Conservation (phyloP, 2,797 vertebrate genomes). For the Characodon lateralis region DNA sequence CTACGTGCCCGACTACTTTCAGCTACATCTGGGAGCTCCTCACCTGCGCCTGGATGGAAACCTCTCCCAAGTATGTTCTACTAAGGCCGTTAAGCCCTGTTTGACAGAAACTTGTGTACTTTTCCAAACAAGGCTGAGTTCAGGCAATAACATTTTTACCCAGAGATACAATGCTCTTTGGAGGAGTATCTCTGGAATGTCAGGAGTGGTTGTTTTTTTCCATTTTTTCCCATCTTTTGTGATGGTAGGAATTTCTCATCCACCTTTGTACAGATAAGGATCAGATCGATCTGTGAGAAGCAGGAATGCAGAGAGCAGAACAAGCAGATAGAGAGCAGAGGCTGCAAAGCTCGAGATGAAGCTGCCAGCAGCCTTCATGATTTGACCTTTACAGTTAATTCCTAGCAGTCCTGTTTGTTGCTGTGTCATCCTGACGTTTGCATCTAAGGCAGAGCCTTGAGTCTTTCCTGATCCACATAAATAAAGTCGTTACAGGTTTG, state of each 20-base stretch:
- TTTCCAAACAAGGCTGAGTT: conserved; percentile 63
- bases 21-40: conserved; percentile 50
- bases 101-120: conserved; percentile 70
- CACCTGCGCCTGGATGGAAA: conserved; percentile 58
- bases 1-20: conserved; percentile 62
- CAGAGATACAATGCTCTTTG: conserved; percentile 73
- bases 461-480: conserved; percentile 28
- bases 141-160: conserved; percentile 75
- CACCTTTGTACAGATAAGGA: conserved; percentile 77
- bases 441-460: conserved; percentile 33
- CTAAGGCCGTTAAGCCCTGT: conserved; percentile 55
- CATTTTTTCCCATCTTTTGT: conserved; percentile 76
- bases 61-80: conserved; percentile 63
- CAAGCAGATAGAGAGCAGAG: conserved; percentile 27
- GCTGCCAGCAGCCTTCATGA: conserved; percentile 35
- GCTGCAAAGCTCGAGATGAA: conserved; percentile 34
- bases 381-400: conserved; percentile 60
- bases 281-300: conserved; percentile 70
- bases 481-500: conserved; percentile 27
- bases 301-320: conserved; percentile 72
- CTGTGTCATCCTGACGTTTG: conserved; percentile 45
- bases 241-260: conserved; percentile 79
- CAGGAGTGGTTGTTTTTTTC: conserved; percentile 68
- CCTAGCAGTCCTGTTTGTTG: conserved; percentile 37
- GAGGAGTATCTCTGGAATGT: conserved; percentile 79